Evolutionary conservation across 2,113 vertebrate species (phyloP).

Genomic region (Cyanistes caeruleus): DNA sequence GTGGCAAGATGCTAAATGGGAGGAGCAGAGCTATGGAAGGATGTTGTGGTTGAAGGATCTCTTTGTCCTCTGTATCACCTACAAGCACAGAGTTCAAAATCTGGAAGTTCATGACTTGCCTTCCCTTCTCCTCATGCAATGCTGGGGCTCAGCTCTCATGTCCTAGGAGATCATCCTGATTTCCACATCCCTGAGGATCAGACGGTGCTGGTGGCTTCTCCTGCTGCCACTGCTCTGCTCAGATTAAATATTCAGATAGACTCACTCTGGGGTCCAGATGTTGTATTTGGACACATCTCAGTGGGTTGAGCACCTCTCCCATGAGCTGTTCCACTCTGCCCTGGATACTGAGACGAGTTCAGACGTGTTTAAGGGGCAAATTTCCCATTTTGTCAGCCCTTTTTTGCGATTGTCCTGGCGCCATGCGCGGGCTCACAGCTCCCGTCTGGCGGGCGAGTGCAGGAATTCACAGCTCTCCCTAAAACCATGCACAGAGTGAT

Average conservation of each 20-base stretch:
- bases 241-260: not conserved
- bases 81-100: not conserved
- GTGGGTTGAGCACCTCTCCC: not conserved
- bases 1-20: accelerated
- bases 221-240: not conserved
- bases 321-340: not conserved
- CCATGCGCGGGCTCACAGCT: not conserved
- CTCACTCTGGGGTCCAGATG: accelerated
- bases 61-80: not conserved
- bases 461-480: not conserved
- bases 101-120: accelerated
- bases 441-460: not conserved
- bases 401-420: not conserved
- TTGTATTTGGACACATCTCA: not conserved
- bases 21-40: not conserved
- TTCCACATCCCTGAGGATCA: not conserved
- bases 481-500: not conserved
- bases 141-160: not conserved
- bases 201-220: not conserved
- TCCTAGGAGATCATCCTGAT: not conserved
- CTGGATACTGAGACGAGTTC: not conserved
- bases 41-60: not conserved
- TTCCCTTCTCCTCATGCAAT: not conserved
- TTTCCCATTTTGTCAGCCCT: not conserved
- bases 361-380: accelerated